phyloP scores from a whole-genome alignment of 2,113 vertebrate species.

The Myocastor coypus region DNA sequence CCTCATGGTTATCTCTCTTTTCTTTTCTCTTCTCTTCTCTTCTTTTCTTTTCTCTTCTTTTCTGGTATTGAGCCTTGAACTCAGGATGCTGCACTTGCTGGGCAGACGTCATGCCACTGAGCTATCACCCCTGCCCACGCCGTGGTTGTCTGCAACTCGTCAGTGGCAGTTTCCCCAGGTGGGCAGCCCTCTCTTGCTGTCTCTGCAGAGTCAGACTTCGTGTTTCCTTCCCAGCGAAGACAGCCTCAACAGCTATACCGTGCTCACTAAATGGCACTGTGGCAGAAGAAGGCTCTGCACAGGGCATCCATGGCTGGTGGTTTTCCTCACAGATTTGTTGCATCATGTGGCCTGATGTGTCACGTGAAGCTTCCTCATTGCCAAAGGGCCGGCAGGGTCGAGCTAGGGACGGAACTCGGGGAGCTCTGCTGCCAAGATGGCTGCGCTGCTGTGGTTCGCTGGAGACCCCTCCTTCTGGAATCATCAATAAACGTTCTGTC shows the following conservation, averaged over 20 bases:
- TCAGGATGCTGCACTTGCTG: too few species aligned
- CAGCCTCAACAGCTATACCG: neutral
- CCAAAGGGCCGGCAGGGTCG: conserved; percentile 60
- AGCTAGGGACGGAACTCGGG: conserved; percentile 37
- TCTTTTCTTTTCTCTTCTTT: too few species aligned
- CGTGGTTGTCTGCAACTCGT: neutral
- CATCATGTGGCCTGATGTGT: conserved; percentile 61
- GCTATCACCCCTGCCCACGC: neutral
- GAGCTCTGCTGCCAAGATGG: conserved; percentile 38
- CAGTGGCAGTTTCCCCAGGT: neutral
- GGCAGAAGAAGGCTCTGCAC: conserved; percentile 3
- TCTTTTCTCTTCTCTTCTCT: too few species aligned
- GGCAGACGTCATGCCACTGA: too few species aligned
- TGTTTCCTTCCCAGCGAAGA: neutral
- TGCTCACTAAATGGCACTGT: neutral
- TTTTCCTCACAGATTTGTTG: conserved; percentile 59
- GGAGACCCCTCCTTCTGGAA: neutral
- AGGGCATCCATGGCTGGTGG: neutral
- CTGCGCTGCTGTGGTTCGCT: neutral
- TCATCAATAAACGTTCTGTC: conserved; percentile 67
- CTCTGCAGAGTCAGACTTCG: neutral
- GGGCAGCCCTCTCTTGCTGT: neutral
- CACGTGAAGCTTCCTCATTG: conserved; percentile 64
- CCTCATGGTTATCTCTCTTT: neutral
- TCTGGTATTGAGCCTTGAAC: too few species aligned